A percentile compares a stretch with the other conserved stretches of the same genome.
These are phyloP conservation scores for Cetonia aurata DNA, from an alignment of 2,888 invertebrate species.

Conservation along the genomic window DNA sequence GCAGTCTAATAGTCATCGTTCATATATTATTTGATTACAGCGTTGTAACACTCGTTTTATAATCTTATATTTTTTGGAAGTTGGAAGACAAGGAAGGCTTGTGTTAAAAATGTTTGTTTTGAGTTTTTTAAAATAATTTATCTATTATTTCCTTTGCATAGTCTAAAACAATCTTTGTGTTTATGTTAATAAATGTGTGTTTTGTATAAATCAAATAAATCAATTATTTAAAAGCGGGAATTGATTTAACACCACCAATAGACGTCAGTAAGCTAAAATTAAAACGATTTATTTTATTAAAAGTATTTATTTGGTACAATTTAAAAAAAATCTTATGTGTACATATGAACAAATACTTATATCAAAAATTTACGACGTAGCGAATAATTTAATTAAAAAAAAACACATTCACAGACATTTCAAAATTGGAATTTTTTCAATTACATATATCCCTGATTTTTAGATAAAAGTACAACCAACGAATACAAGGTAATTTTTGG, in stretches of 20 bases:
- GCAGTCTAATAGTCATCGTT: neutral
- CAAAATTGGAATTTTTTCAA: conserved; percentile 38
- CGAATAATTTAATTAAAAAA: conserved; percentile 19
- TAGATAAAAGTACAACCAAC: conserved; percentile 21
- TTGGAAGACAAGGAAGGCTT: too few relatives aligned
- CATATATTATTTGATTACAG: too few relatives aligned
- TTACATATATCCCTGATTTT: conserved; percentile 39
- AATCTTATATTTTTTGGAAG: too few relatives aligned
- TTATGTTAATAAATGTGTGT: conserved; percentile 35
- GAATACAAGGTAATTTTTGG: neutral
- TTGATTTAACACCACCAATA: neutral
- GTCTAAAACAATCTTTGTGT: conserved; percentile 41
- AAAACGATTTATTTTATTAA: conserved; percentile 20
- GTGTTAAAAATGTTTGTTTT: neutral
- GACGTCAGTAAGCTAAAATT: neutral
- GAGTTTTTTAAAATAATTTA: neutral
- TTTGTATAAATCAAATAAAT: conserved; percentile 35
- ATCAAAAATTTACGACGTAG: conserved; percentile 36
- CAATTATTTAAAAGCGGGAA: neutral
- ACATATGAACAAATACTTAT: conserved; percentile 31
- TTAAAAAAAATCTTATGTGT: conserved; percentile 30
- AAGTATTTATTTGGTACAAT: conserved; percentile 40
- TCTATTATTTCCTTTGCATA: conserved; percentile 26
- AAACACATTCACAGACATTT: conserved; percentile 37
- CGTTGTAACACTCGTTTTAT: too few relatives aligned